Conservation (phyloP, 2,113 vertebrate species). For the Cygnus atratus region DNA sequence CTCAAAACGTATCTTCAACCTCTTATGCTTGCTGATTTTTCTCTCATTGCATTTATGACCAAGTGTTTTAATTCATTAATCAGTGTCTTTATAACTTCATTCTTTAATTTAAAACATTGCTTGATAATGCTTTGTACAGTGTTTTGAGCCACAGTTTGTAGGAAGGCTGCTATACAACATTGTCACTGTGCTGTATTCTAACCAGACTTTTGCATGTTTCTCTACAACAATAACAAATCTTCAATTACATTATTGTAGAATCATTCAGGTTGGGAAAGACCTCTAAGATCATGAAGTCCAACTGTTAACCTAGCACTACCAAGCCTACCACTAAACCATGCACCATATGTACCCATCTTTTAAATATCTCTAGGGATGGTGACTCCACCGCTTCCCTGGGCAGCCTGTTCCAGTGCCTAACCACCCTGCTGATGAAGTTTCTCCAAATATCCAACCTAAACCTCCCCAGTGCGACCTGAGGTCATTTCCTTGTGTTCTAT, state of each 20-base stretch:
- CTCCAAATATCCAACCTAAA: too few relatives aligned
- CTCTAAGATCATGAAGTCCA: too few relatives aligned
- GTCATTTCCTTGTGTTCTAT: too few relatives aligned
- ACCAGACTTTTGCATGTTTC: slow-evolving; percentile 1
- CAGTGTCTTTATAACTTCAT: slow-evolving; percentile 49
- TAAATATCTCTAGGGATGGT: too few relatives aligned
- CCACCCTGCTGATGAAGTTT: too few relatives aligned
- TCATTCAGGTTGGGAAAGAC: too few relatives aligned
- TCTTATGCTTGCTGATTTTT: slow-evolving; percentile 57
- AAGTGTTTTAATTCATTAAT: slow-evolving; percentile 70
- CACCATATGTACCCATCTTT: too few relatives aligned
- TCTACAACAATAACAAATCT: not conserved
- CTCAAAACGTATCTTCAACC: slow-evolving; percentile 26
- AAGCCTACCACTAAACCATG: too few relatives aligned
- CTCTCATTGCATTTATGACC: slow-evolving; percentile 61
- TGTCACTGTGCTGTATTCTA: slow-evolving; percentile 28
- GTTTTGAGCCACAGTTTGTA: slow-evolving; percentile 37
- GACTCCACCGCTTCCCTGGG: too few relatives aligned
- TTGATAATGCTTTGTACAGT: slow-evolving; percentile 49
- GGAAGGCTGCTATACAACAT: slow-evolving; percentile 7
- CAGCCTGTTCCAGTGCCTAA: too few relatives aligned
- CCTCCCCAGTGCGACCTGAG: too few relatives aligned
- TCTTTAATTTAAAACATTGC: slow-evolving; percentile 53
- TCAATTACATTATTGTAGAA: not conserved
- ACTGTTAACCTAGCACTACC: too few relatives aligned